phyloP scores from a whole-genome alignment of 1,140 invertebrate genomes.

The Anastrepha obliqua region DNA sequence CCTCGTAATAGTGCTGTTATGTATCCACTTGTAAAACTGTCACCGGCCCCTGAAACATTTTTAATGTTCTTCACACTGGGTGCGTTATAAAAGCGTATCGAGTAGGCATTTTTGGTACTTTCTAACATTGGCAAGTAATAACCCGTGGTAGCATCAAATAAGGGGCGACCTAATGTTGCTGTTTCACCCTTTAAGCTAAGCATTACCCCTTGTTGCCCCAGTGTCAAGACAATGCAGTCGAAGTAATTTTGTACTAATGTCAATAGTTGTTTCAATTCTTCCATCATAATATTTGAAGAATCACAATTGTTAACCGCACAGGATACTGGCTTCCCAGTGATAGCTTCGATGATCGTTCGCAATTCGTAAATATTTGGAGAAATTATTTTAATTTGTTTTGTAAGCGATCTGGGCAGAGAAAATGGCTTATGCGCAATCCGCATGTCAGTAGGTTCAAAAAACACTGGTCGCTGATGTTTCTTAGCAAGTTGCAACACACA shows the following conservation, averaged over 20 bases:
- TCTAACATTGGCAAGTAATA: background rate
- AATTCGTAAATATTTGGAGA: constrained; percentile 86
- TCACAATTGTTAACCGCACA: background rate
- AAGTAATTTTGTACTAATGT: constrained; percentile 68
- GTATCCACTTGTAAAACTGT: constrained; percentile 80
- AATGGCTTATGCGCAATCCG: constrained; percentile 79
- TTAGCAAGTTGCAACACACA: constrained; percentile 79
- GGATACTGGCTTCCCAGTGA: constrained; percentile 48
- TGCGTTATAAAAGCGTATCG: constrained; percentile 74
- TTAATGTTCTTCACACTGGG: constrained; percentile 74
- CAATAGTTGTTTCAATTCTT: constrained; percentile 60
- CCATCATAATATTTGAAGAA: background rate
- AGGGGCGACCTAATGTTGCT: constrained; percentile 60
- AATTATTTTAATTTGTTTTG: constrained; percentile 77
- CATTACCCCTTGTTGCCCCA: constrained; percentile 77
- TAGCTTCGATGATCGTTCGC: constrained; percentile 75
- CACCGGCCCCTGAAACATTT: constrained; percentile 81
- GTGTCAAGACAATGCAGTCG: constrained; percentile 78
- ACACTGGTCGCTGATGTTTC: constrained; percentile 80
- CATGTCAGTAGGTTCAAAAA: constrained; percentile 83
- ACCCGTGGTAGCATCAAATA: constrained; percentile 45
- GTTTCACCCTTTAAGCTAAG: constrained; percentile 67
- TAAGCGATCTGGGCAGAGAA: constrained; percentile 60
- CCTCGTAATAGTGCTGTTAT: constrained; percentile 76
- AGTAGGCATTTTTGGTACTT: constrained; percentile 51